phyloP scores from a whole-genome alignment of 2,888 invertebrate species.

The Resseliella maxima region DNA sequence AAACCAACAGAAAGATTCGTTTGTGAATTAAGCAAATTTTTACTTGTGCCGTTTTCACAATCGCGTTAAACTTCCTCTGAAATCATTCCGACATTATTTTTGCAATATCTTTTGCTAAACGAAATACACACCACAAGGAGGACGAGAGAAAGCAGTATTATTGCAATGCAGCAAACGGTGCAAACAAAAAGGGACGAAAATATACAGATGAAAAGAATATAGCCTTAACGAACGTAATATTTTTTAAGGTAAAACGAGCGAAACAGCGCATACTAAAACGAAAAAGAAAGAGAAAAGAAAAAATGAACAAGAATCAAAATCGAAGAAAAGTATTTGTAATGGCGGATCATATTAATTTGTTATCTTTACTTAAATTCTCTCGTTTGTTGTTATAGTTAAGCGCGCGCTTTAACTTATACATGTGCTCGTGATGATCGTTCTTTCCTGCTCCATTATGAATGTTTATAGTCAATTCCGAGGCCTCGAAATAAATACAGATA shows the following conservation, averaged over 20 bases:
- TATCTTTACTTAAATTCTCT: constrained; percentile 38
- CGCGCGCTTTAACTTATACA: background rate
- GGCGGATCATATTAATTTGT: constrained; percentile 55
- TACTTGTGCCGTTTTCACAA: background rate
- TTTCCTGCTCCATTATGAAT: constrained; percentile 41
- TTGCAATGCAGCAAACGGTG: background rate
- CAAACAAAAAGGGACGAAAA: background rate
- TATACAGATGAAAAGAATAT: background rate
- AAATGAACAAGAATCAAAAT: constrained; percentile 25
- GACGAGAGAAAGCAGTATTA: background rate
- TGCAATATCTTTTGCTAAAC: background rate
- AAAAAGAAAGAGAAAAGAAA: background rate
- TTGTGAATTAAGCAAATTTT: background rate
- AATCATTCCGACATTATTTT: background rate
- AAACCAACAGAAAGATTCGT: background rate
- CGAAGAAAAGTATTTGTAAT: constrained; percentile 54
- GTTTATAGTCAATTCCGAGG: background rate
- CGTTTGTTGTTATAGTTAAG: background rate
- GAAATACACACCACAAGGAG: background rate
- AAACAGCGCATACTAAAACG: background rate
- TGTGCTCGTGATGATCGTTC: constrained; percentile 17
- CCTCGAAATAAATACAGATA: constrained; percentile 42
- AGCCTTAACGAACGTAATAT: constrained; percentile 40
- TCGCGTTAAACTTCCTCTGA: background rate
- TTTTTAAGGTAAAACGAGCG: background rate